Conservation (phyloP, 2,888 invertebrate species). For the Antheraea assamensis region DNA sequence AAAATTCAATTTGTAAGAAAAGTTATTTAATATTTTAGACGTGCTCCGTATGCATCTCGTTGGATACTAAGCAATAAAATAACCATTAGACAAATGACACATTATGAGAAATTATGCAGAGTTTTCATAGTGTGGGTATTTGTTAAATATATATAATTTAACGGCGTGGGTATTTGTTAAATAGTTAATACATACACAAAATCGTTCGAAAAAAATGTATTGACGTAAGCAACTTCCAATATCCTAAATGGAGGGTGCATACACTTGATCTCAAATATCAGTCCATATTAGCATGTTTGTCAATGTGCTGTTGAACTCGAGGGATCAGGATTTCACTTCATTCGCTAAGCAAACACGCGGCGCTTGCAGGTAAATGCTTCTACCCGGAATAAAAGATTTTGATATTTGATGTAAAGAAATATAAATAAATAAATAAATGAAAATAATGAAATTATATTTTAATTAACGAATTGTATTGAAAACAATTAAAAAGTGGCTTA, state of each 20-base stretch:
- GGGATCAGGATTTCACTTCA: conserved; percentile 33
- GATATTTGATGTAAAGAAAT: too few relatives aligned
- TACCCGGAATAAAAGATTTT: not conserved
- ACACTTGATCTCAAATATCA: conserved; percentile 24
- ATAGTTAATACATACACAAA: not conserved
- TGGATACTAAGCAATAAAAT: too few relatives aligned
- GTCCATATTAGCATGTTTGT: conserved; percentile 25
- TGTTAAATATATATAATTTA: too few relatives aligned
- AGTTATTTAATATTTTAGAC: not conserved
- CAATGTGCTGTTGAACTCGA: conserved; percentile 35
- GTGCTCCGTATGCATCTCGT: not conserved
- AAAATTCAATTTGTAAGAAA: not conserved
- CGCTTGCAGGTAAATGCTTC: conserved; percentile 17
- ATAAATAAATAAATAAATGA: too few relatives aligned
- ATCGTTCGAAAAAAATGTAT: not conserved
- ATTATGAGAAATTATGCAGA: not conserved
- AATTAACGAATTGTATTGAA: too few relatives aligned
- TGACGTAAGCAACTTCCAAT: not conserved
- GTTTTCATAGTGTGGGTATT: not conserved
- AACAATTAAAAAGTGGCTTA: too few relatives aligned
- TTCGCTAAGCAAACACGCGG: conserved; percentile 35
- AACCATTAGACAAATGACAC: not conserved
- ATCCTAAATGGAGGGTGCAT: conserved; percentile 17
- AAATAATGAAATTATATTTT: too few relatives aligned
- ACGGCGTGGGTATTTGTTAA: not conserved